phyloP scores from a whole-genome alignment of 2,888 invertebrate genomes.

The Phrixothrix hirtus region DNA sequence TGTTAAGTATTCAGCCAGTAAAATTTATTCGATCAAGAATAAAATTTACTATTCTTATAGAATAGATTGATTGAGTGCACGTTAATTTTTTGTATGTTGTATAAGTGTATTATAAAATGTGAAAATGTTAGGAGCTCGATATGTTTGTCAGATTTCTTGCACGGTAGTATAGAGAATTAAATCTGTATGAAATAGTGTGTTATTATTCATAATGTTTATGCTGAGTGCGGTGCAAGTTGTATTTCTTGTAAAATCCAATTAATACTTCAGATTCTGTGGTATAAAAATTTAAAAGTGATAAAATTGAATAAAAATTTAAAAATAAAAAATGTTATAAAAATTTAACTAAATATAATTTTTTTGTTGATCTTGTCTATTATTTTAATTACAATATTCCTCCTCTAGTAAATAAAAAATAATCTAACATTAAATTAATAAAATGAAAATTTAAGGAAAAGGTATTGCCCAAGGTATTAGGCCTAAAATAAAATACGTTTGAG shows the following conservation, averaged over 20 bases:
- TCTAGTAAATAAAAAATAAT: too few relatives aligned
- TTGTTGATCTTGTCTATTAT: slow-evolving; percentile 12
- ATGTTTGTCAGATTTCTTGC: slow-evolving; percentile 28
- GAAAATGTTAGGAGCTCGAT: slow-evolving; percentile 20
- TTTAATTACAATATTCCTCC: slow-evolving; percentile 4
- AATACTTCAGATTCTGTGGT: slow-evolving; percentile 38
- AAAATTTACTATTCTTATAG: slow-evolving; percentile 48
- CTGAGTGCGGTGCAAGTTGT: slow-evolving; percentile 34
- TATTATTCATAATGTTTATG: slow-evolving; percentile 37
- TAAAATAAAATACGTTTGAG: too few relatives aligned
- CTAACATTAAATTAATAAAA: too few relatives aligned
- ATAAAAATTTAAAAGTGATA: slow-evolving; percentile 37
- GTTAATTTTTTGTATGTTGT: slow-evolving; percentile 36
- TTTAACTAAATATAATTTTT: slow-evolving; percentile 22
- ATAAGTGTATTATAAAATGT: slow-evolving; percentile 20
- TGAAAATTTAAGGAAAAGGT: too few relatives aligned
- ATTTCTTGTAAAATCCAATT: slow-evolving; percentile 36
- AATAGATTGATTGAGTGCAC: slow-evolving; percentile 46
- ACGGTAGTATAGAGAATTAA: slow-evolving; percentile 31
- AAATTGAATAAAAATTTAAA: slow-evolving; percentile 48
- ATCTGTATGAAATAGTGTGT: slow-evolving; percentile 35
- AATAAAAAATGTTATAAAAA: slow-evolving; percentile 35
- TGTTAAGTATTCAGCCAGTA: slow-evolving; percentile 37
- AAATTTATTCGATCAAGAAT: slow-evolving; percentile 41
- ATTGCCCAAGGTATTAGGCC: too few relatives aligned